A percentile compares a stretch with the other conserved stretches of the same genome.
Evolutionary conservation across 2,113 vertebrate species (phyloP).

Genomic region (Cyanoramphus novaezelandiae): DNA sequence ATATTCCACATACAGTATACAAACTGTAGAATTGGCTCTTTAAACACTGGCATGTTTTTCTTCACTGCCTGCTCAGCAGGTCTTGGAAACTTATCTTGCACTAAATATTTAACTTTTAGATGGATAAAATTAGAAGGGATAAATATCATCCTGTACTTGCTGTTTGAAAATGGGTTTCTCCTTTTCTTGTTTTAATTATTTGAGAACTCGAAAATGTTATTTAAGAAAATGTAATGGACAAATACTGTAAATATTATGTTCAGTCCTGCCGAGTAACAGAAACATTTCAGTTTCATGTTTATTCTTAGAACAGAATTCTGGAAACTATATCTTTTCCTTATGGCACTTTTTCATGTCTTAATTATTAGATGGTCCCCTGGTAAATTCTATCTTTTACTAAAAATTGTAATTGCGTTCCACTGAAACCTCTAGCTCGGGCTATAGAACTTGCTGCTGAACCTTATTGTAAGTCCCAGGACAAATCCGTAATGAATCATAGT

Average conservation of each 20-base stretch:
- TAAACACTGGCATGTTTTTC: neutral
- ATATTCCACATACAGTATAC: neutral
- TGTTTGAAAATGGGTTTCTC: neutral
- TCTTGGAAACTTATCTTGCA: neutral
- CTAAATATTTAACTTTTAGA: neutral
- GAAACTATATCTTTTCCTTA: neutral
- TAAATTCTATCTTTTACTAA: neutral
- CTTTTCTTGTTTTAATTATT: neutral
- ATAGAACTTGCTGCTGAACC: neutral
- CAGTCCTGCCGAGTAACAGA: neutral
- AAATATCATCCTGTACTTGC: neutral
- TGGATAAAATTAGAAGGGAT: neutral
- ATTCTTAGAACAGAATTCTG: neutral
- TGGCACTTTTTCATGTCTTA: neutral
- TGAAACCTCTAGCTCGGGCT: neutral
- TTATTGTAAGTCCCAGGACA: neutral
- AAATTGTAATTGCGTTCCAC: neutral
- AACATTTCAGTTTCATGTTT: neutral
- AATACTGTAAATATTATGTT: neutral
- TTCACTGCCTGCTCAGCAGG: neutral
- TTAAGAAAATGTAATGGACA: neutral
- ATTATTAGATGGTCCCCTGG: neutral
- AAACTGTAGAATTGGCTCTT: neutral
- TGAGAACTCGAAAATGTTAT: neutral
- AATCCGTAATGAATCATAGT: neutral